A percentile compares a stretch with the other conserved stretches of the same genome.
phyloP scores from a whole-genome alignment of 1,140 invertebrate species.

The Zaprionus davidi region DNA sequence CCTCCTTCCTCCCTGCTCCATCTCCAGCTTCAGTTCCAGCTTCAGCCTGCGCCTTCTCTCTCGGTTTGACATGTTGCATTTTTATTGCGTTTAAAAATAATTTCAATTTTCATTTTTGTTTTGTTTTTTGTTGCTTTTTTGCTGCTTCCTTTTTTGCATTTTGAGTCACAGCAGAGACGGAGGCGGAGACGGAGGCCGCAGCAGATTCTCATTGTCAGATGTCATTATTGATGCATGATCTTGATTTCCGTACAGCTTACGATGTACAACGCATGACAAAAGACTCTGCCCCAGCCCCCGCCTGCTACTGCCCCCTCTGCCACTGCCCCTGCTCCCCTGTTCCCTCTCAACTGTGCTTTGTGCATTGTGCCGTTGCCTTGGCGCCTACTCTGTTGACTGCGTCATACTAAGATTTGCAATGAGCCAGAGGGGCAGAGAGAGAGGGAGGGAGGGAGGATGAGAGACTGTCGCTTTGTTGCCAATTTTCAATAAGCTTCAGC shows the following conservation, averaged over 20 bases:
- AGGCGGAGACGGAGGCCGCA: background rate
- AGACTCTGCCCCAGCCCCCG: slow-evolving; percentile 2
- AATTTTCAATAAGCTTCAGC: slow-evolving; percentile 55
- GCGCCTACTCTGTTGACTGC: slow-evolving; percentile 38
- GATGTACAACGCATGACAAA: slow-evolving; percentile 55
- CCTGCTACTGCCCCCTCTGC: background rate
- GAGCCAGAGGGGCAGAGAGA: slow-evolving; percentile 6
- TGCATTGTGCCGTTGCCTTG: slow-evolving; percentile 34
- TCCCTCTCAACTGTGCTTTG: background rate
- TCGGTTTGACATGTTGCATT: slow-evolving; percentile 45
- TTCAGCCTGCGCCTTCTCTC: slow-evolving; percentile 1
- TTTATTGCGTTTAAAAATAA: slow-evolving; percentile 51
- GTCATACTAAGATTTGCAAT: slow-evolving; percentile 38
- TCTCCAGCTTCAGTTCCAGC: background rate
- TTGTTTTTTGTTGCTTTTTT: slow-evolving; percentile 10
- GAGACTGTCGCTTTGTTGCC: slow-evolving; percentile 48
- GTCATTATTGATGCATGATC: slow-evolving; percentile 81
- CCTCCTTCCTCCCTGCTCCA: too few species aligned
- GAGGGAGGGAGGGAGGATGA: background rate
- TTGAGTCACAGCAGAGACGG: slow-evolving; percentile 33
- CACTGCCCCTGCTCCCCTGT: background rate
- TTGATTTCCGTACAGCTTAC: slow-evolving; percentile 61
- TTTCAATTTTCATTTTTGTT: slow-evolving; percentile 32
- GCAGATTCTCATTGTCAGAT: slow-evolving; percentile 67
- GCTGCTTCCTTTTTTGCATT: slow-evolving; percentile 46